phyloP scores from a whole-genome alignment of 1,140 invertebrate species.

The Dolichoris vasculosae region DNA sequence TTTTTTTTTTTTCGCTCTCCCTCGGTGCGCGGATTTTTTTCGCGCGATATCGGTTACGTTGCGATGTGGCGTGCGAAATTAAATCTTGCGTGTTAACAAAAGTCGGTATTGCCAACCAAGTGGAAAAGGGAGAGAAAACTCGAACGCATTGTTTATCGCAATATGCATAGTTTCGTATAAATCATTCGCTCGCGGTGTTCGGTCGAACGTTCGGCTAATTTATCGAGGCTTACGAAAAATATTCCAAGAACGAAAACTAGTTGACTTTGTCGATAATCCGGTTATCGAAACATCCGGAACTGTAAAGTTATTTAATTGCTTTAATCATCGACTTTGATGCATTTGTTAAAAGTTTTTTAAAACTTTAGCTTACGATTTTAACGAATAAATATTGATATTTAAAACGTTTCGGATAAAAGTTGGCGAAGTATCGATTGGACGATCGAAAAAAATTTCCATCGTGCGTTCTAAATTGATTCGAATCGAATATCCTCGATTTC shows the following conservation, averaged over 20 bases:
- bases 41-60: conserved; percentile 44
- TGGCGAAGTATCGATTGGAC: neutral
- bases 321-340: neutral
- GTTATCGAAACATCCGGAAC: neutral
- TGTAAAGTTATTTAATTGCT: conserved; percentile 7
- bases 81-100: conserved; percentile 41
- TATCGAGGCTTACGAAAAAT: neutral
- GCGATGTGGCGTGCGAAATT: conserved; percentile 36
- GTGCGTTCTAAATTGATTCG: neutral
- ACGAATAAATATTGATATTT: neutral
- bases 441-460: neutral
- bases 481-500: neutral
- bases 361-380: neutral
- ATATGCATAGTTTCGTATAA: conserved; percentile 6
- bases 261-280: neutral
- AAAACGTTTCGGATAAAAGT: neutral
- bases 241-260: neutral
- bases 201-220: neutral
- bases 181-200: neutral
- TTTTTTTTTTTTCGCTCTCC: neutral
- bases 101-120: neutral
- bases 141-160: conserved; percentile 28
- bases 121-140: neutral
- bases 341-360: neutral
- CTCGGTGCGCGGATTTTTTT: conserved; percentile 39